Evolutionary conservation across 2,888 invertebrate genomes (phyloP), one percentile per base, ranked within the genome.

Genomic region (Coenonympha arcania): DNA sequence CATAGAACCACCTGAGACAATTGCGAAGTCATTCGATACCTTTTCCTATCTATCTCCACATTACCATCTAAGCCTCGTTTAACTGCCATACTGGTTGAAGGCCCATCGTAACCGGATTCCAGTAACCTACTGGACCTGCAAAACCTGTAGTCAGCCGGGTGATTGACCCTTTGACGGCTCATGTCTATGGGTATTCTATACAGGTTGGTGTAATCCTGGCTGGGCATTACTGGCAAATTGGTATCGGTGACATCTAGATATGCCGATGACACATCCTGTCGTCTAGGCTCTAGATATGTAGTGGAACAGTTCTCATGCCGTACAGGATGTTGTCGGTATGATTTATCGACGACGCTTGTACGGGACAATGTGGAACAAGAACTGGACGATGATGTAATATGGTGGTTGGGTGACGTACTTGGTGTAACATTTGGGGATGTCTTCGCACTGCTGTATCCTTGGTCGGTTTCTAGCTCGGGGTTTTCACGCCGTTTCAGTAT

Each of bases 1-100:
- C 79, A 84, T 63, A 82, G 83, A 57, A 83, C 80, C 9, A 78
- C 81, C 58, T 83, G 82, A 2, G 83, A 80, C 72, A 83, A 69
- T 49, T 80, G 79, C 0, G 77, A 62, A 15, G 76, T 61, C 11
- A 83, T 61, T 4, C 83, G 66, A 52, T 79, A 82, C 45, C 83
- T 68, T 56, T 85, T 84, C 48, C 73, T 71, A 43, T 83, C 83
- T 33, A 81, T 55, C 18, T 83, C 83, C 8, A 69, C 69, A 42
- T 64, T 73, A 6, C 66, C 24, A 34, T 82, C 81, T 31, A 79
- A 43, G 6, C 77, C 74, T 31, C 84, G 69, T 61, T 84, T 85
- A 62, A 84, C 78, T 57, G 78, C 79, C 70, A 69, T 65, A 59
- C 71, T 75, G 0, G 76, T 75, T 0, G 75, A 67, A 0, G 79